These are phyloP conservation scores for Scaptomyza cyrtandrae DNA, from an alignment of 2,888 invertebrate genomes.

Conservation along the genomic window DNA sequence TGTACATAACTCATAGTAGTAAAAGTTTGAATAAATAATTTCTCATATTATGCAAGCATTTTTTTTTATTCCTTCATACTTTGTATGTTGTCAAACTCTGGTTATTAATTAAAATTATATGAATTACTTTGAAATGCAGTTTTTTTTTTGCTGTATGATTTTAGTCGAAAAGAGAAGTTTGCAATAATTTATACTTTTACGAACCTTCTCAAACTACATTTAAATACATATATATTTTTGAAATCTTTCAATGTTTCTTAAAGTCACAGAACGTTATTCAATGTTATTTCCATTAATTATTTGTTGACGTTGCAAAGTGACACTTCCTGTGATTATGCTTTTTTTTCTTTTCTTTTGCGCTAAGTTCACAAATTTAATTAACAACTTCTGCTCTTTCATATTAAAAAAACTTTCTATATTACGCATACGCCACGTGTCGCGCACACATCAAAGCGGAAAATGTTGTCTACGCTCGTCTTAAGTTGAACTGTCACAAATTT, in stretches of 20 bases:
- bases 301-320: neutral
- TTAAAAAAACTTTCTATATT: constrained; percentile 2
- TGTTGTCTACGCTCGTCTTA: neutral
- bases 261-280: neutral
- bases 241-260: too few species aligned
- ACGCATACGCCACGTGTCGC: constrained; percentile 47
- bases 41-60: neutral
- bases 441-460: constrained; percentile 45
- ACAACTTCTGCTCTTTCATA: neutral
- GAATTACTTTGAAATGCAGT: neutral
- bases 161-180: too few species aligned
- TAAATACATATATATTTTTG: too few species aligned
- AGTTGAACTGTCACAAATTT: constrained; percentile 10
- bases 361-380: neutral
- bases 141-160: neutral
- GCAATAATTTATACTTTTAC: neutral
- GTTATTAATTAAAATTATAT: neutral
- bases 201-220: neutral
- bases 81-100: neutral
- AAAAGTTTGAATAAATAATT: neutral
- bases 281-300: neutral
- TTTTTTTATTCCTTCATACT: neutral
- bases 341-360: neutral
- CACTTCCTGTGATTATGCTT: neutral
- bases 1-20: too few species aligned